Percentiles rank a stretch among this genome's conserved stretches.
These are phyloP conservation scores for Procambarus clarkii DNA, from an alignment of 1,140 invertebrate species.

Conservation along the genomic window DNA sequence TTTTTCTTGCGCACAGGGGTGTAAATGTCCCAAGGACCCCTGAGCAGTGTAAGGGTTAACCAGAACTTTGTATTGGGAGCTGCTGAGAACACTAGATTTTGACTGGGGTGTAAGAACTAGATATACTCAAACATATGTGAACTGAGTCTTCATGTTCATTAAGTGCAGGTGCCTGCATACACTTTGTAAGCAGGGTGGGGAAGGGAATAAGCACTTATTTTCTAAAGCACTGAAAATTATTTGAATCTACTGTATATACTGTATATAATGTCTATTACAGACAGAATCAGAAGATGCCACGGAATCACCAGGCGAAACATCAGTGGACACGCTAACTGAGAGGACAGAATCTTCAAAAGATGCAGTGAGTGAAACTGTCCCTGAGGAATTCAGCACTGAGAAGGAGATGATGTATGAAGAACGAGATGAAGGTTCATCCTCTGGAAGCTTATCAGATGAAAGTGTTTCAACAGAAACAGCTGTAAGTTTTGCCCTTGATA, in stretches of 20 bases:
- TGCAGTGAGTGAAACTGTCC: background rate
- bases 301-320: background rate
- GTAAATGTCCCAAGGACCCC: no score
- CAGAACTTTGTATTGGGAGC: no score
- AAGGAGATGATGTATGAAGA: background rate
- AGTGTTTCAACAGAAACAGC: conserved; percentile 2
- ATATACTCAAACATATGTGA: no score
- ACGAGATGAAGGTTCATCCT: background rate
- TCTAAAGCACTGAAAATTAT: no score
- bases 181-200: no score
- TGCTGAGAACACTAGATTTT: no score
- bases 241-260: background rate
- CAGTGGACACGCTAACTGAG: background rate
- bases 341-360: background rate
- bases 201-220: no score
- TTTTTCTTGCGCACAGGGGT: no score
- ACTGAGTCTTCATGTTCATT: no score
- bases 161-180: no score
- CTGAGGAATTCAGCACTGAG: background rate
- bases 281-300: background rate
- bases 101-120: no score
- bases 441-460: conserved; percentile 10
- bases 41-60: no score
- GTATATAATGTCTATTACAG: background rate
- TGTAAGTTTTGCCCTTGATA: background rate